A percentile compares a stretch with the other conserved stretches of the same genome.
Conservation (phyloP, 2,113 vertebrate genomes). For the Microcebus ravelobensis region DNA sequence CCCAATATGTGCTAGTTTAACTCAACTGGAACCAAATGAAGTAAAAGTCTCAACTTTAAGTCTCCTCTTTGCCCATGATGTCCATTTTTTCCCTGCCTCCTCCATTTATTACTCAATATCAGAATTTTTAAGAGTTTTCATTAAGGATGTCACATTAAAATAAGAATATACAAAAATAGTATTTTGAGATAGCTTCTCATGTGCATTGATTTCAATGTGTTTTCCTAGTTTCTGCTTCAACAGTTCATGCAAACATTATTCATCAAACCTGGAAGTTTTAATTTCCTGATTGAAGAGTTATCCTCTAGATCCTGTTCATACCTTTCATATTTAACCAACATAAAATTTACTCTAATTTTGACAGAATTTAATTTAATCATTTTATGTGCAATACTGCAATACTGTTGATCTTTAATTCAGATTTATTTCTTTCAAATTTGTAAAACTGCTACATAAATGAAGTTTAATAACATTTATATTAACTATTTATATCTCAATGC, state of each 20-base stretch:
- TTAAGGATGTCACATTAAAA: background rate
- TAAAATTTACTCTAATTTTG: conserved; percentile 22
- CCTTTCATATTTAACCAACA: conserved; percentile 53
- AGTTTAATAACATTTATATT: background rate
- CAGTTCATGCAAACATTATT: conserved; percentile 15
- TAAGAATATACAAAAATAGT: background rate
- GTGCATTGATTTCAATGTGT: background rate
- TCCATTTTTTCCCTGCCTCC: background rate
- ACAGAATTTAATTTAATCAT: conserved; percentile 23
- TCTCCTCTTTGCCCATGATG: background rate
- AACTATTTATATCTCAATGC: background rate
- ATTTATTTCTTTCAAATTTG: background rate
- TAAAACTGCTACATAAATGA: background rate
- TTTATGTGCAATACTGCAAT: background rate
- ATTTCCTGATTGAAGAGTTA: conserved; percentile 64
- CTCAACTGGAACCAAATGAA: background rate
- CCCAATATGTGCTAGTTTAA: background rate
- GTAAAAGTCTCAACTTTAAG: background rate
- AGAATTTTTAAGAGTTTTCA: background rate
- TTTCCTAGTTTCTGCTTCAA: conserved; percentile 47
- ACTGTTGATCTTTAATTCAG: background rate
- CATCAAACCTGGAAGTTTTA: conserved; percentile 39
- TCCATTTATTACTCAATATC: background rate
- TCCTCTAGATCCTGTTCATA: background rate
- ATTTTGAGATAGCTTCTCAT: background rate